A percentile compares a stretch with the other conserved stretches of the same genome.
Evolutionary conservation across 2,888 invertebrate species (phyloP).

Genomic region (Meiosimyza decipiens): DNA sequence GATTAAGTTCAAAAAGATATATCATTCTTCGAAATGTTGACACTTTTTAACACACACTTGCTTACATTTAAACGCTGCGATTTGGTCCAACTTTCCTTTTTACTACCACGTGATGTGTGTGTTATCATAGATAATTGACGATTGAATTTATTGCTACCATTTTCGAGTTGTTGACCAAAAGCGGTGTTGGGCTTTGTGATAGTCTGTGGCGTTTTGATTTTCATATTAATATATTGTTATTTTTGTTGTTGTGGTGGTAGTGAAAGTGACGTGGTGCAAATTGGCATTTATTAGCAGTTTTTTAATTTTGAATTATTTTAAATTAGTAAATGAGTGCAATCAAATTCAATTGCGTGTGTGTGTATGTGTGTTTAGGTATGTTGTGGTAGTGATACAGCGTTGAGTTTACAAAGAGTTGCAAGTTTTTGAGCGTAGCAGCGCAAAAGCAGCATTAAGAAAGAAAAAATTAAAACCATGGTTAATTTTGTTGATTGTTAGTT

Average conservation of each 20-base stretch:
- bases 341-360: constrained; percentile 7
- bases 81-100: constrained; percentile 75
- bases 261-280: not conserved
- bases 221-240: constrained; percentile 4
- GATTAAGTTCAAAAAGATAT: constrained; percentile 17
- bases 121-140: constrained; percentile 76
- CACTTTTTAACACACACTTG: constrained; percentile 42
- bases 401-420: constrained; percentile 1
- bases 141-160: constrained; percentile 72
- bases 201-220: constrained; percentile 42
- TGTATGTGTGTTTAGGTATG: constrained; percentile 11
- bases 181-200: constrained; percentile 69
- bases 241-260: constrained; percentile 26
- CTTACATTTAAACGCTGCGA: constrained; percentile 84
- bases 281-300: not conserved
- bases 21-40: not conserved
- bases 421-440: constrained; percentile 23
- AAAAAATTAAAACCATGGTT: too few relatives aligned
- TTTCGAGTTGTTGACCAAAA: constrained; percentile 74
- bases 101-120: constrained; percentile 69
- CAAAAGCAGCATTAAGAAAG: constrained; percentile 47
- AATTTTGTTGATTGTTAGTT: too few relatives aligned
- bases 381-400: constrained; percentile 11
- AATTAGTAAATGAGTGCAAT: constrained; percentile 23
- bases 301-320: not conserved